A percentile compares a stretch with the other conserved stretches of the same genome.
Evolutionary conservation across 2,888 invertebrate species (phyloP).

Genomic region (Hyalella azteca): DNA sequence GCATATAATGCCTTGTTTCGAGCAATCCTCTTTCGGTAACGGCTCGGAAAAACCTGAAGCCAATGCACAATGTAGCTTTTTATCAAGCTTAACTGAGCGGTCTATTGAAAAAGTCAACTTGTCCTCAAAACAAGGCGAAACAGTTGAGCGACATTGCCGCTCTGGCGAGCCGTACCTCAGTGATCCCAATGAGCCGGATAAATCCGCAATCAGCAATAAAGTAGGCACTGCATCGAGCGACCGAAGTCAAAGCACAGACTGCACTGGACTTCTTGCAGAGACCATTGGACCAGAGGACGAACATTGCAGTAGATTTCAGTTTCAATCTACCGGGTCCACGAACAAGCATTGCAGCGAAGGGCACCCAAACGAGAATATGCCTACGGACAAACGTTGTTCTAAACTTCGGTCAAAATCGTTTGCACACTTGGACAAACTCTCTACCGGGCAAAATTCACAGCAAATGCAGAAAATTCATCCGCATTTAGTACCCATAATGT

Average conservation of each 20-base stretch:
- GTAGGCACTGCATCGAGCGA: background rate
- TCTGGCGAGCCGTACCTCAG: background rate
- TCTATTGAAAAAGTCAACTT: background rate
- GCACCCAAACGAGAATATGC: background rate
- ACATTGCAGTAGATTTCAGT: background rate
- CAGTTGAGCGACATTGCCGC: background rate
- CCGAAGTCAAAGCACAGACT: background rate
- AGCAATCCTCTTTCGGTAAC: background rate
- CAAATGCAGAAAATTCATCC: too few species aligned
- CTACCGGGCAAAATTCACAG: too few species aligned
- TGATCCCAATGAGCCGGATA: background rate
- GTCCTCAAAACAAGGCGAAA: background rate
- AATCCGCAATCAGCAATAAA: slow-evolving; percentile 36
- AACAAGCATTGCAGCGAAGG: background rate
- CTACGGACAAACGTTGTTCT: background rate
- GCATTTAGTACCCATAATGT: too few species aligned
- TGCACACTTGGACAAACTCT: too few species aligned
- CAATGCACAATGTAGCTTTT: slow-evolving; percentile 4
- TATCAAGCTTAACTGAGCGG: slow-evolving; percentile 14
- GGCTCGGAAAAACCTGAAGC: background rate
- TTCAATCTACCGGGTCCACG: background rate
- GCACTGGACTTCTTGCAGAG: background rate
- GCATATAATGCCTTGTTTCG: background rate
- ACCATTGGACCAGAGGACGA: background rate
- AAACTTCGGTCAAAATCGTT: background rate